phyloP scores from a whole-genome alignment of 2,797 vertebrate genomes.

The Crax fasciolata region DNA sequence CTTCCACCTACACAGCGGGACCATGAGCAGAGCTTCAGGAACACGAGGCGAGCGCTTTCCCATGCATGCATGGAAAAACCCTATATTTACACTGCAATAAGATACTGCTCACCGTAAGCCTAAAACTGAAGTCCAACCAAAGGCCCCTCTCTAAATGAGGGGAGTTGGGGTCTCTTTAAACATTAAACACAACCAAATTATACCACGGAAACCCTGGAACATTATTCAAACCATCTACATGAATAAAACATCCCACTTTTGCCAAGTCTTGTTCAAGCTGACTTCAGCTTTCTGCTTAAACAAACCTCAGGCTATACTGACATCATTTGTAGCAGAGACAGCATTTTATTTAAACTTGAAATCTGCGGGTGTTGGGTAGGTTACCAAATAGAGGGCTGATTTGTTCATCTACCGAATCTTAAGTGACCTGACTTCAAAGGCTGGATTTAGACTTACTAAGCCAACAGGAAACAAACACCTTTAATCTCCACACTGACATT shows the following conservation, averaged over 20 bases:
- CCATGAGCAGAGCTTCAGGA: neutral
- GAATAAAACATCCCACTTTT: slow-evolving; percentile 58
- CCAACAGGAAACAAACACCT: slow-evolving; percentile 66
- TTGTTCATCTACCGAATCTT: slow-evolving; percentile 66
- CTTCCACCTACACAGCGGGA: neutral
- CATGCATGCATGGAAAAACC: neutral
- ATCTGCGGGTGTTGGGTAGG: slow-evolving; percentile 44
- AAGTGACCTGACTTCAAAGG: slow-evolving; percentile 68
- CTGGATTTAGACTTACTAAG: slow-evolving; percentile 59
- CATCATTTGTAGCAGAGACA: slow-evolving; percentile 61
- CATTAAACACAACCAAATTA: slow-evolving; percentile 12
- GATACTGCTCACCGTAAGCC: slow-evolving; percentile 20
- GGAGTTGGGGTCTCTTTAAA: slow-evolving; percentile 30
- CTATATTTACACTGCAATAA: slow-evolving; percentile 60
- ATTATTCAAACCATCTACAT: slow-evolving; percentile 61
- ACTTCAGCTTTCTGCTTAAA: slow-evolving; percentile 74
- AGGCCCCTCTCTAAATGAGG: slow-evolving; percentile 24
- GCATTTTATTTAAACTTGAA: slow-evolving; percentile 64
- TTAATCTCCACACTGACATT: slow-evolving; percentile 58
- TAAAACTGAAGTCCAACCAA: slow-evolving; percentile 46
- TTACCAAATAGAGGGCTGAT: slow-evolving; percentile 57
- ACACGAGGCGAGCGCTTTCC: neutral
- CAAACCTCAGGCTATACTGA: slow-evolving; percentile 54
- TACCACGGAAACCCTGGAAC: slow-evolving; percentile 52
- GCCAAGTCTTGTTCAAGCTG: slow-evolving; percentile 69